These are phyloP conservation scores for Caradrina clavipalpis DNA, from an alignment of 2,888 invertebrate species.

Conservation along the genomic window DNA sequence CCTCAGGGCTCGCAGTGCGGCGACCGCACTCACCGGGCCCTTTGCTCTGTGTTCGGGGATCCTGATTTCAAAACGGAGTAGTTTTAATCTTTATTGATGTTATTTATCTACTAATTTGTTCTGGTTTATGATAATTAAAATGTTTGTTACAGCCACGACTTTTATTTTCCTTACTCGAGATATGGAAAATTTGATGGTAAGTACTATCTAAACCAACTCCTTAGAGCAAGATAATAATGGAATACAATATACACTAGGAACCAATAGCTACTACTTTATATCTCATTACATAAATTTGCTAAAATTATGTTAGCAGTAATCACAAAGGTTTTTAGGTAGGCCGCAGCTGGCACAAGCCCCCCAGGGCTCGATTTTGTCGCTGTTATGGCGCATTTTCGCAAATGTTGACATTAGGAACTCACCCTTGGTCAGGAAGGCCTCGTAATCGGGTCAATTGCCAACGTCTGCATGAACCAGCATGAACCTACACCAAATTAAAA, in stretches of 20 bases:
- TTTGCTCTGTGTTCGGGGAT: conserved; percentile 81
- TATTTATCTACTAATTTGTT: background rate
- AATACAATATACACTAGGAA: no score
- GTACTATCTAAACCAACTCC: no score
- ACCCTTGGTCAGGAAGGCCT: conserved; percentile 22
- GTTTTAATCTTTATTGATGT: background rate
- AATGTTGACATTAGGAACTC: conserved; percentile 44
- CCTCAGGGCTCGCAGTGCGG: conserved; percentile 83
- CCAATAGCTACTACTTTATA: no score
- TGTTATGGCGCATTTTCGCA: conserved; percentile 17
- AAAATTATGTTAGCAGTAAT: no score
- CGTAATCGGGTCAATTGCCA: conserved; percentile 40
- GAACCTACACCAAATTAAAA: background rate
- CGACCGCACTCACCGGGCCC: conserved; percentile 82
- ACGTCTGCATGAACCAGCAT: no score
- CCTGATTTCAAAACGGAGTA: conserved; percentile 70
- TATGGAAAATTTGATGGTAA: no score
- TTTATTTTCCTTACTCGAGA: background rate
- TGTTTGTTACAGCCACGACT: background rate
- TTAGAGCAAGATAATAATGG: no score
- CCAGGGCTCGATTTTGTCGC: conserved; percentile 1
- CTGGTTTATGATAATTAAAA: background rate
- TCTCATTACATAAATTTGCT: no score
- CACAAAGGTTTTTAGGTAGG: background rate
- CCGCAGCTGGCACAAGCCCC: conserved; percentile 7